Evolutionary conservation across 1,140 invertebrate species (phyloP), one percentile per base, ranked within the genome.

Genomic region (Steinernema khuongi): DNA sequence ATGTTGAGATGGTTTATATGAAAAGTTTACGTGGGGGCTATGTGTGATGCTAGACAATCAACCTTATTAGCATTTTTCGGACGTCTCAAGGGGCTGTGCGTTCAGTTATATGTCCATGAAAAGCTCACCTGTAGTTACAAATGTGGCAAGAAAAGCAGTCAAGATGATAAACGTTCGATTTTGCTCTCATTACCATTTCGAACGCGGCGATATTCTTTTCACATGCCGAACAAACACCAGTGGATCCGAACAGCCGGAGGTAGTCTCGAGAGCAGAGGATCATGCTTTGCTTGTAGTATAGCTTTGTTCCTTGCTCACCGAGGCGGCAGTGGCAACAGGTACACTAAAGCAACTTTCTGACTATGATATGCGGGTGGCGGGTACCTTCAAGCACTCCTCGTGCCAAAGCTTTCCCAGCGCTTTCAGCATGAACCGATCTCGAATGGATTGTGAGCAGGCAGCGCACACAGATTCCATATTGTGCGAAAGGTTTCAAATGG

Each of bases 91-190:
- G n/a, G n/a, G n/a, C n/a, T n/a, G n/a, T n/a, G n/a, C n/a, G n/a
- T n/a, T n/a, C n/a, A n/a, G n/a, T n/a, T n/a, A n/a, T n/a, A n/a
- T n/a, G n/a, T 76, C 73, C 74, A 60, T 68, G 73, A 36, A 44
- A 67, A 26, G 72, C 80, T 89, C 87, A 95, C 93, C 93, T 94
- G 88, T 95, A 92, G 89, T 93, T 94, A 86, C 94, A 96, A 85
- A 94, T 92, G 86, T 95, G 93, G 88, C 94, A 96, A 75, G 93
- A 93, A 86, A 96, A 96, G 86, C 94, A 96, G 85, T 96, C 94
- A 83, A 96, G 89, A 88, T 96, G 94, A 87, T 96, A 96, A 69
- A 95, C 93, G 87, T 95, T 94, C 80, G 90, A 91, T 86, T 93
- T 91, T 19, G 93, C 94, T 86, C 93, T 89, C 94, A 96, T 96